Evolutionary conservation across 2,888 invertebrate genomes (phyloP), one percentile per base, ranked within the genome.

Genomic region (Machimus atricapillus): DNA sequence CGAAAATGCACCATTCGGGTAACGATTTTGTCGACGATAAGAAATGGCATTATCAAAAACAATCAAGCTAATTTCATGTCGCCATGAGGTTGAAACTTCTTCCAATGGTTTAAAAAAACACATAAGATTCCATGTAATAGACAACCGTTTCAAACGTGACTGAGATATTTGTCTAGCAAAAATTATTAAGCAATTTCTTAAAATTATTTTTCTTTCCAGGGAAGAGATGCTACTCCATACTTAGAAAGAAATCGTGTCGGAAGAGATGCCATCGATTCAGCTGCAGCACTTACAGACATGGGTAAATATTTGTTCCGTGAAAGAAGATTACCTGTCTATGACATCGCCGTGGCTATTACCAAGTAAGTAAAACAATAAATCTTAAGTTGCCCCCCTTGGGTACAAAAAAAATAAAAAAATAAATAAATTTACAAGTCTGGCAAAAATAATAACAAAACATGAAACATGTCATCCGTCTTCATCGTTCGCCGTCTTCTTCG

Each of bases 281-380:
- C 98, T 74, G 98, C 97, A 76, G 98, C 98, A 88, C 94, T 98
- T 89, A 98, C 98, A 89, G 98, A 98, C 93, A 97, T 98, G 97
- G 98, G 98, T 93, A 98, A 98, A 95, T 98, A 98, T 94, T 94
- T 98, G 91, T 98, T 98, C 95, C 95, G 97, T 92, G 98, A 98
- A 94, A 94, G 98, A 92, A 94, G 98, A 91, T 94, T 98, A 92
- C 98, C 98, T 85, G 98, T 98, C 90, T 98, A 98, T 93, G 98
- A 98, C 92, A 97, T 98, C 90, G 98, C 98, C 87, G 98, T 98
- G 89, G 98, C 98, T 89, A 97, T 98, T 90, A 98, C 98, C 92
- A 98, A 98, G 97, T 98, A 94, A 96, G 97, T 94, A 91, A 12
- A 83, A 34, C 23, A 76, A 78, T 79, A 40, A 43, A 58, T 78